Conservation (phyloP, 2,888 invertebrate genomes). For the Eupsilia transversa region DNA sequence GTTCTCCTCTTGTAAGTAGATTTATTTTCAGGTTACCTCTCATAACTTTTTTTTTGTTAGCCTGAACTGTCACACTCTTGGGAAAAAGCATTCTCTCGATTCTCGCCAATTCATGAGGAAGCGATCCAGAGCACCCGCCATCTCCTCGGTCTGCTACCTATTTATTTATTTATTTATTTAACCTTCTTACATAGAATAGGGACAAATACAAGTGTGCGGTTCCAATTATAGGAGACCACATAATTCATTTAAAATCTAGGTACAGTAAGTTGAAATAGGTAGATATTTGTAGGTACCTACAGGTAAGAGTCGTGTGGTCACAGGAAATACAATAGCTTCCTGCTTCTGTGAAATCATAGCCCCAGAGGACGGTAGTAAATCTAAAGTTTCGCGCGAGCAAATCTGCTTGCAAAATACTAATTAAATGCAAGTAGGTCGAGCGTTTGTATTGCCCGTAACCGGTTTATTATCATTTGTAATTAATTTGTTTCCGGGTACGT, state of each 20-base stretch:
- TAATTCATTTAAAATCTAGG: no score
- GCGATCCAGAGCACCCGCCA: no score
- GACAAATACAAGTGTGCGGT: no score
- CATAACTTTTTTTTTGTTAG: neutral
- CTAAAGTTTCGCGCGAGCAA: slow-evolving; percentile 38
- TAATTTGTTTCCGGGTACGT: slow-evolving; percentile 53
- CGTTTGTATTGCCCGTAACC: slow-evolving; percentile 34
- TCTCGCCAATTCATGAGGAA: neutral
- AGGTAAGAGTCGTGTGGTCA: neutral
- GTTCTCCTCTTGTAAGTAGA: neutral
- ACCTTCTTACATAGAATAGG: no score
- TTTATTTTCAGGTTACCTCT: neutral
- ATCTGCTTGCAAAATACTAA: slow-evolving; percentile 48
- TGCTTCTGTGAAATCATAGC: slow-evolving; percentile 16
- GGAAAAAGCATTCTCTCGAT: neutral
- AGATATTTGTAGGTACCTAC: neutral
- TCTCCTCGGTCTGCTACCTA: no score
- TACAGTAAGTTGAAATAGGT: no score
- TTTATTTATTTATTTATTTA: no score
- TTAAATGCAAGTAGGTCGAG: slow-evolving; percentile 56
- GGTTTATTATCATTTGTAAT: slow-evolving; percentile 62
- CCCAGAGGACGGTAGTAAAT: slow-evolving; percentile 36
- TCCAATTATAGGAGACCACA: no score
- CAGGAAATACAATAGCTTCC: neutral
- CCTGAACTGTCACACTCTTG: neutral